Evolutionary conservation across 2,888 invertebrate species (phyloP).

Genomic region (Oscheius sp.): DNA sequence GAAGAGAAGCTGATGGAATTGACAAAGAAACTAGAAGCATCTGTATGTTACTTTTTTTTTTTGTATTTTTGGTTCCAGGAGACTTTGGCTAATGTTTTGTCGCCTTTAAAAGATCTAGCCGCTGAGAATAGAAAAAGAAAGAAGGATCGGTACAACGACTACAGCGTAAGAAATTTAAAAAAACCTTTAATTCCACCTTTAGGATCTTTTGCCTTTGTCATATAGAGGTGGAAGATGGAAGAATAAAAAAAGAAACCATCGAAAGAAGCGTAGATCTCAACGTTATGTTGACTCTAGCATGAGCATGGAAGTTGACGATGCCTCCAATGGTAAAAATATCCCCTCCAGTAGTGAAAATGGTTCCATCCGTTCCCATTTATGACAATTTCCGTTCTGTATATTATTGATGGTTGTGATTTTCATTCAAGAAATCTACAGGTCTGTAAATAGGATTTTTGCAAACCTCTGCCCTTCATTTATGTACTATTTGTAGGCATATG

Average conservation of each 20-base stretch:
- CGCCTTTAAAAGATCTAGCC: too few species aligned
- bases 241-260: neutral
- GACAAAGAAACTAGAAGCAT: too few species aligned
- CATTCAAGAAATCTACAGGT: conserved; percentile 10
- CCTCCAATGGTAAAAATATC: conserved; percentile 11
- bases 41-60: too few species aligned
- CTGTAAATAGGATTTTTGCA: conserved; percentile 7
- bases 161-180: too few species aligned
- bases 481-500: neutral
- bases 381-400: conserved; percentile 14
- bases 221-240: neutral
- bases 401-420: conserved; percentile 21
- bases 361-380: conserved; percentile 18
- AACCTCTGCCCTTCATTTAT: conserved; percentile 2
- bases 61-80: too few species aligned
- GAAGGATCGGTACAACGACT: too few species aligned
- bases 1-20: neutral
- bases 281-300: neutral
- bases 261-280: neutral
- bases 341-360: conserved; percentile 18
- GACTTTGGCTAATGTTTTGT: too few species aligned
- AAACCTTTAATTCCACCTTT: too few species aligned
- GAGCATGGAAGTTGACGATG: conserved; percentile 23
- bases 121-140: too few species aligned
- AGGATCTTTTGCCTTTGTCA: too few species aligned